Evolutionary conservation across 1,140 invertebrate species (phyloP).

Genomic region (Saxidomus purpurata): DNA sequence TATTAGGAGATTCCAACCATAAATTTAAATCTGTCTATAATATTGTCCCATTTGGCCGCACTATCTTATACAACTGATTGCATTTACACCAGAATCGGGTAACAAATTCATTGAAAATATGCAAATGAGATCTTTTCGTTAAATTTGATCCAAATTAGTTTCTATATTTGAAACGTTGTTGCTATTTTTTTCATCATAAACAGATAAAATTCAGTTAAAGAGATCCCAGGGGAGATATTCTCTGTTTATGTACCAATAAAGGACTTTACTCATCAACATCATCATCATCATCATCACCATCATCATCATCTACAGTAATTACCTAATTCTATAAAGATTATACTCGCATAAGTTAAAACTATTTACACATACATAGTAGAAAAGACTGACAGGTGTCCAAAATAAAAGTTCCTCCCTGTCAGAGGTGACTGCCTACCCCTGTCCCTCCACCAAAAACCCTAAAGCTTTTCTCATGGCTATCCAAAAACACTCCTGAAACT

Average conservation of each 20-base stretch:
- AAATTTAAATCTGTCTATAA: background rate
- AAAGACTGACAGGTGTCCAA: no score
- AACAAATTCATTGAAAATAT: conserved; percentile 3
- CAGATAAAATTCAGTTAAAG: no score
- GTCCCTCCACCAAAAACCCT: no score
- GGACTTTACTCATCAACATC: background rate
- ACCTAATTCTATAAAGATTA: background rate
- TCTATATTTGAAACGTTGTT: background rate
- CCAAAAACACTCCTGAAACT: no score
- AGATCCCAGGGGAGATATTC: no score
- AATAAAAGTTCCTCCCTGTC: no score
- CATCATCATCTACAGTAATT: background rate
- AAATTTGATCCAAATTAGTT: background rate
- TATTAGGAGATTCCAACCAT: background rate
- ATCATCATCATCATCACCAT: background rate
- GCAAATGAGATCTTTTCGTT: background rate
- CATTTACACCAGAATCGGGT: no score
- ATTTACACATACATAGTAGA: background rate
- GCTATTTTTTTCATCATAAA: no score
- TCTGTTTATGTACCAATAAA: background rate
- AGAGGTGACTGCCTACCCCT: no score
- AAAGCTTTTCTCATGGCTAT: no score
- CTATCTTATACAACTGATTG: background rate
- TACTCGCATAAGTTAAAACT: background rate
- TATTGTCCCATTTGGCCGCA: background rate